phyloP scores from a whole-genome alignment of 1,140 invertebrate species.

The Babylonia areolata region DNA sequence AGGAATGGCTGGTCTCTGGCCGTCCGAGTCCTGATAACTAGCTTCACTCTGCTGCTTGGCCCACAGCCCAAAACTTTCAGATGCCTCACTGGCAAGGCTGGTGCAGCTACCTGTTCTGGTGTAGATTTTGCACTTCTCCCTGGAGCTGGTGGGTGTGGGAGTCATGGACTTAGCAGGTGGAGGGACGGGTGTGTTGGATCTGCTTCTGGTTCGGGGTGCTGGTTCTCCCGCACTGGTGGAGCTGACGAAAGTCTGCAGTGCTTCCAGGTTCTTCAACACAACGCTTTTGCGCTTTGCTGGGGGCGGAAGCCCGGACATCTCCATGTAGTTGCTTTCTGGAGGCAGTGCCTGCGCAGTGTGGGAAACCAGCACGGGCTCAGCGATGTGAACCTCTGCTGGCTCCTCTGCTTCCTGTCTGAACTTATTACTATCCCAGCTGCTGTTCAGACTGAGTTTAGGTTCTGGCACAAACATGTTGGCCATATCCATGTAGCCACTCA shows the following conservation, averaged over 20 bases:
- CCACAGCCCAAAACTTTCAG: not conserved
- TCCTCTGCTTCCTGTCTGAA: constrained; percentile 26
- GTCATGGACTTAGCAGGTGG: not conserved
- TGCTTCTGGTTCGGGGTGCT: constrained; percentile 1
- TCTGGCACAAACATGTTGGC: constrained; percentile 54
- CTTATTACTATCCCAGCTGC: constrained; percentile 16
- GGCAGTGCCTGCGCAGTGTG: not conserved
- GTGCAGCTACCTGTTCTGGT: constrained; percentile 3
- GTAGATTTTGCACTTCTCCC: constrained; percentile 8
- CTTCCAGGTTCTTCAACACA: constrained; percentile 54
- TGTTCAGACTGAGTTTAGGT: not conserved
- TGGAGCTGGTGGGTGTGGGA: not conserved
- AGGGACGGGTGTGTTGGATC: not conserved
- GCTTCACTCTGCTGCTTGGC: not conserved
- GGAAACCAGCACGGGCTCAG: constrained; percentile 29
- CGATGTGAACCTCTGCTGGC: constrained; percentile 34
- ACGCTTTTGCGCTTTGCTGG: constrained; percentile 39
- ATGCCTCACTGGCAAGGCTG: not conserved
- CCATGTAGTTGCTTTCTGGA: constrained; percentile 55
- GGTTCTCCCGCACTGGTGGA: constrained; percentile 33
- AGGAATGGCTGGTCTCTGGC: constrained; percentile 49
- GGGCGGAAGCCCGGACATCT: constrained; percentile 42
- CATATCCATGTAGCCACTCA: constrained; percentile 66
- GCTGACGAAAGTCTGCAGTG: constrained; percentile 50
- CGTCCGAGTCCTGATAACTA: not conserved